Conservation (phyloP, 2,113 vertebrate species). For the Dipodomys ordii region DNA sequence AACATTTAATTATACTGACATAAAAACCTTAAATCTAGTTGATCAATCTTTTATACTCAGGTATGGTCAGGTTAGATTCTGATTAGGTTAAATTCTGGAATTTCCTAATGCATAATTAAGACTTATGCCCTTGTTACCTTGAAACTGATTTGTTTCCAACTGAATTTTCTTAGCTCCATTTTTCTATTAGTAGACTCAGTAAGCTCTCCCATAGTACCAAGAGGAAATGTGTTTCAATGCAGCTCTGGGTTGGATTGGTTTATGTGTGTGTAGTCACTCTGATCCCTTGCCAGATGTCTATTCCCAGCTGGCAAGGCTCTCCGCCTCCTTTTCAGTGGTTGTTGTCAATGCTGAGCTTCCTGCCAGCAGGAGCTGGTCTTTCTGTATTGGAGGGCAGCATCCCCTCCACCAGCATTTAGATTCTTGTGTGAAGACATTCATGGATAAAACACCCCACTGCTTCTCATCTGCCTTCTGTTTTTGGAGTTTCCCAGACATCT, state of each 20-base stretch:
- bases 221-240: slow-evolving; percentile 83
- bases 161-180: slow-evolving; percentile 84
- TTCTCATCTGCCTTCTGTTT: slow-evolving; percentile 77
- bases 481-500: slow-evolving; percentile 65
- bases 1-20: neutral
- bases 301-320: slow-evolving; percentile 83
- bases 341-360: slow-evolving; percentile 81
- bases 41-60: slow-evolving; percentile 5
- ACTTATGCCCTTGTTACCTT: slow-evolving; percentile 73
- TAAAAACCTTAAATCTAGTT: neutral
- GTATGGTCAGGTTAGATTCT: neutral
- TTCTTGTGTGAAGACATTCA: slow-evolving; percentile 80
- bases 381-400: slow-evolving; percentile 80
- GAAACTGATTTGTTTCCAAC: slow-evolving; percentile 83
- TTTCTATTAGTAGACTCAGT: slow-evolving; percentile 79
- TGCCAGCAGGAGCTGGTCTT: slow-evolving; percentile 81
- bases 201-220: slow-evolving; percentile 77
- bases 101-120: slow-evolving; percentile 28
- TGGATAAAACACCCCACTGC: slow-evolving; percentile 59
- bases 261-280: slow-evolving; percentile 77
- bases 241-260: slow-evolving; percentile 79
- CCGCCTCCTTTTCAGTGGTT: slow-evolving; percentile 78
- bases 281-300: slow-evolving; percentile 86
- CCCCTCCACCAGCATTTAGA: slow-evolving; percentile 80
- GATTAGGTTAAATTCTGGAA: neutral